A percentile compares a stretch with the other conserved stretches of the same genome.
phyloP scores from a whole-genome alignment of 2,888 invertebrate species.

The Pantelozetes paolii region DNA sequence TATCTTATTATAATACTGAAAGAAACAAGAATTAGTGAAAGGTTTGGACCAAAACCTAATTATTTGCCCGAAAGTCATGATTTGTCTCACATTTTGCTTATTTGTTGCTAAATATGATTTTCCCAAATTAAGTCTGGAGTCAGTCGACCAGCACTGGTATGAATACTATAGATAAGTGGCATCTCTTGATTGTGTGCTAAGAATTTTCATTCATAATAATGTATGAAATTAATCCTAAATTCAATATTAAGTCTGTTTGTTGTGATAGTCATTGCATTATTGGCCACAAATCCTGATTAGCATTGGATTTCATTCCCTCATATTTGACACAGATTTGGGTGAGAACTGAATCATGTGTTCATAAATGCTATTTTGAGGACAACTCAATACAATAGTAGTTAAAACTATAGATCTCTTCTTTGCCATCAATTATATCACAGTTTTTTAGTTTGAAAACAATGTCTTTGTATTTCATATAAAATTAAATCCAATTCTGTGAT shows the following conservation, averaged over 20 bases:
- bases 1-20: too few relatives aligned
- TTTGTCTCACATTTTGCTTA: not conserved
- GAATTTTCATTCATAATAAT: conserved; percentile 9
- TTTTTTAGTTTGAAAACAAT: too few relatives aligned
- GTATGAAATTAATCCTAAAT: conserved; percentile 1
- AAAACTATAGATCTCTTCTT: too few relatives aligned
- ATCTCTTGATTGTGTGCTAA: not conserved
- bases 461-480: too few relatives aligned
- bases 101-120: conserved; percentile 9
- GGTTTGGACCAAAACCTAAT: not conserved
- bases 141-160: not conserved
- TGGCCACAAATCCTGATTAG: conserved; percentile 23
- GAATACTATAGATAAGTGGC: conserved; percentile 3
- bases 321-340: conserved; percentile 3
- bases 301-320: conserved; percentile 1
- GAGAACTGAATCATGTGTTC: conserved; percentile 2
- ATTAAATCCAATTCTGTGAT: too few relatives aligned
- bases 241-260: conserved; percentile 12
- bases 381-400: too few relatives aligned
- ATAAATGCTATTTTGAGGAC: not conserved
- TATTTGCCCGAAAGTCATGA: not conserved
- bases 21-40: too few relatives aligned
- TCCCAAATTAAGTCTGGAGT: not conserved
- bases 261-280: not conserved
- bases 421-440: too few relatives aligned